These are phyloP conservation scores for Aporophyla lueneburgensis DNA, from an alignment of 2,888 invertebrate genomes.

Conservation along the genomic window DNA sequence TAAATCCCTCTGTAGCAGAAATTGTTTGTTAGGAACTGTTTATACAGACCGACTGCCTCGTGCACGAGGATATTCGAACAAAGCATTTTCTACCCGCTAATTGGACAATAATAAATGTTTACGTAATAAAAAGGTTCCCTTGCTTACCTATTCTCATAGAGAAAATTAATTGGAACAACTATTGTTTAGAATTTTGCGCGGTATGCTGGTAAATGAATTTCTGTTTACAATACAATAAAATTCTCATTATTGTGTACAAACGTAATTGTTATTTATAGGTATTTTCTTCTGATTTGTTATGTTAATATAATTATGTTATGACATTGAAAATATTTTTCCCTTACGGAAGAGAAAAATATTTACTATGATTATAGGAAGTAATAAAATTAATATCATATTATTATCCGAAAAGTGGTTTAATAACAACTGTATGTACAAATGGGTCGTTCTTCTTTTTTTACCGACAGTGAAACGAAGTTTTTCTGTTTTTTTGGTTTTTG, in stretches of 20 bases:
- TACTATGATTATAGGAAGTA: background rate
- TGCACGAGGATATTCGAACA: slow-evolving; percentile 54
- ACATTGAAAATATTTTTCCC: background rate
- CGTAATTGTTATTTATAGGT: background rate
- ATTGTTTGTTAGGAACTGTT: slow-evolving; percentile 31
- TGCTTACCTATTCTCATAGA: slow-evolving; percentile 19
- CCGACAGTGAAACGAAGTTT: too few species aligned
- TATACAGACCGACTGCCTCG: slow-evolving; percentile 27
- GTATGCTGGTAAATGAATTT: background rate
- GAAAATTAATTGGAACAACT: slow-evolving; percentile 39
- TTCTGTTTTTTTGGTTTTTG: too few species aligned
- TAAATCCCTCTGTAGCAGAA: background rate
- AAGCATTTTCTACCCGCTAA: slow-evolving; percentile 52
- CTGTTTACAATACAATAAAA: background rate
- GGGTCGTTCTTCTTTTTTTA: too few species aligned
- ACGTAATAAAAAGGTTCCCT: slow-evolving; percentile 43
- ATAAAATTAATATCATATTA: background rate
- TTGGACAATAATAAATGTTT: slow-evolving; percentile 45
- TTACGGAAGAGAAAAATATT: background rate
- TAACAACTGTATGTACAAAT: background rate
- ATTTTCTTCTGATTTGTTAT: slow-evolving; percentile 1
- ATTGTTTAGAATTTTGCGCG: slow-evolving; percentile 15
- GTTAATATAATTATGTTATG: background rate
- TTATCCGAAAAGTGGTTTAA: background rate
- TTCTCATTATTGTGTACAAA: background rate